A percentile compares a stretch with the other conserved stretches of the same genome.
Evolutionary conservation across 2,888 invertebrate genomes (phyloP).

Genomic region (Pasiphila rectangulata): DNA sequence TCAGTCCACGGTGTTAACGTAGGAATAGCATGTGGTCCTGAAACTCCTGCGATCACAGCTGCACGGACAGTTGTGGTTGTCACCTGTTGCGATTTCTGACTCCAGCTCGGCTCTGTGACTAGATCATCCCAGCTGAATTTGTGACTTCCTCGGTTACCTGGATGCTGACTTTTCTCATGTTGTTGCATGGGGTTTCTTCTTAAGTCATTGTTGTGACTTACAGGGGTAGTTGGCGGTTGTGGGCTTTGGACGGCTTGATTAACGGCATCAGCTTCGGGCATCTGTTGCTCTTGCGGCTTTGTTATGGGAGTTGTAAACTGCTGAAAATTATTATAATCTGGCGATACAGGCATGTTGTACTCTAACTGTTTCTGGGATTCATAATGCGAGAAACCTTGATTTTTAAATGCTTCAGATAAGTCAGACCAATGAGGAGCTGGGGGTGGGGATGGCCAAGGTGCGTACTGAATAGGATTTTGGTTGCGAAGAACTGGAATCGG

Average conservation of each 20-base stretch:
- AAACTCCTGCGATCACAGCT: background rate
- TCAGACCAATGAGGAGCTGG: conserved; percentile 35
- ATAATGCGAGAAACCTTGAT: conserved; percentile 16
- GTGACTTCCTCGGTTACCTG: conserved; percentile 39
- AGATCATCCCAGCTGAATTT: conserved; percentile 44
- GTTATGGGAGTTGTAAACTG: conserved; percentile 1
- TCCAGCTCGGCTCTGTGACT: conserved; percentile 12
- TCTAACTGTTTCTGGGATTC: conserved; percentile 6
- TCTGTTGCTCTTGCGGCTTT: background rate
- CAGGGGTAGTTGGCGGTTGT: background rate
- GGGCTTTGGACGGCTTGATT: background rate
- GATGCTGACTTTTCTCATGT: background rate
- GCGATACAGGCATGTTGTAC: background rate
- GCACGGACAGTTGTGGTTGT: conserved; percentile 9
- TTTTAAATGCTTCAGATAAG: conserved; percentile 25
- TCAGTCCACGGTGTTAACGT: conserved; percentile 55
- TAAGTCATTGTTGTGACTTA: background rate
- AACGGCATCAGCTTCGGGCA: conserved; percentile 4
- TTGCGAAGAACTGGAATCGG: conserved; percentile 9
- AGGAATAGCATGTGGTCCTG: conserved; percentile 42
- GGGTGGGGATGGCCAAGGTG: conserved; percentile 33
- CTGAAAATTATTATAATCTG: conserved; percentile 1
- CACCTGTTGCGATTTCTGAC: conserved; percentile 2
- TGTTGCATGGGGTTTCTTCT: conserved; percentile 1
- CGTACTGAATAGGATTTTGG: conserved; percentile 12